Percentiles rank a stretch among this genome's conserved stretches.
Evolutionary conservation across 2,113 vertebrate genomes (phyloP).

Genomic region (Gracilinanus agilis): DNA sequence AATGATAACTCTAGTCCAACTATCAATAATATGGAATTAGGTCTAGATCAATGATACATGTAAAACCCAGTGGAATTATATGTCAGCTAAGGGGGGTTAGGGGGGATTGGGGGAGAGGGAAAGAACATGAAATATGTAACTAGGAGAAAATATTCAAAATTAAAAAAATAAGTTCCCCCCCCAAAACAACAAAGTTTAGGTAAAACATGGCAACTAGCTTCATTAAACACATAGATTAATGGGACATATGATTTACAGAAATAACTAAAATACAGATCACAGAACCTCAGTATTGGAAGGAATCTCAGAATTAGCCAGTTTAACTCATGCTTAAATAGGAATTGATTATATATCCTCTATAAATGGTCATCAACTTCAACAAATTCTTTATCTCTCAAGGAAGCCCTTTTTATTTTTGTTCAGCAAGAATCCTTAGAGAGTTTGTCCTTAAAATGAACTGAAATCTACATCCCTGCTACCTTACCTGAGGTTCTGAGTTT

Average conservation of each 20-base stretch:
- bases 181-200: background rate
- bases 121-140: too few species aligned
- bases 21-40: too few species aligned
- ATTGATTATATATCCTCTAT: background rate
- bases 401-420: background rate
- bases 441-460: background rate
- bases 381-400: background rate
- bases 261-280: background rate
- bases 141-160: too few species aligned
- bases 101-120: too few species aligned
- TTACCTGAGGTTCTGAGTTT: background rate
- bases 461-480: background rate
- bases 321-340: background rate
- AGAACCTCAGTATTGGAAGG: background rate
- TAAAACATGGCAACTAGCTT: background rate
- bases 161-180: too few species aligned
- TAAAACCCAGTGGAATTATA: too few species aligned
- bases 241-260: background rate
- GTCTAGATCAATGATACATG: too few species aligned
- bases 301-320: background rate
- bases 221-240: background rate
- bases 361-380: background rate
- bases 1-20: too few species aligned
- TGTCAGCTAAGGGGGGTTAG: too few species aligned
- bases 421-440: background rate